Evolutionary conservation across 2,888 invertebrate genomes (phyloP), one percentile per base, ranked within the genome.

Genomic region (Steinernema carpocapsae): DNA sequence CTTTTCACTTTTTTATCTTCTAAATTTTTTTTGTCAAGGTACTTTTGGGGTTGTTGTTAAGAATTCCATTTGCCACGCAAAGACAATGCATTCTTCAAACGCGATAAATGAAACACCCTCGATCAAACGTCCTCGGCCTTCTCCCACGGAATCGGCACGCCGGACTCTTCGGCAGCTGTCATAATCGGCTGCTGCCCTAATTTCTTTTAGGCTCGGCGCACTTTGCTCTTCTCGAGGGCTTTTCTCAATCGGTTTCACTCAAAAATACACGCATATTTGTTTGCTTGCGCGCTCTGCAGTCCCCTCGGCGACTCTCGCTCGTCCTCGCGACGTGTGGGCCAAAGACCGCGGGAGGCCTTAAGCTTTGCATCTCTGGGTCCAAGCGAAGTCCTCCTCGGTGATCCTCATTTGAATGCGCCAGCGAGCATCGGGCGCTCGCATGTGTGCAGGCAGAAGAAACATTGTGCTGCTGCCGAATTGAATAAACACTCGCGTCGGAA

Each of bases 361-460:
- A 14, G 48, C 10, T 37, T 37, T 10, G 37, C 37, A 3, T 3
- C 56, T 64, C 64, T 29, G 64, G 37, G 64, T 64, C 64, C 37
- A 37, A 10, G 37, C 37, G 10, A 37, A 37, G 37, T 37, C 37
- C 37, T 37, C 37, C 37, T 37, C 10, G 37, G 37, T 37, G 37
- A 37, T 37, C 37, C 32, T 64, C 64, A 64, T 64, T 64, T 64
- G 64, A 64, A 64, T 64, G 64, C 64, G 64, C 64, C 29, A 64
- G 64, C 64, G 64, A 64, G 64, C 64, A 48, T 48, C 48, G 48
- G 48, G 48, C 37, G 37, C 37, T 37, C 37, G 37, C 37, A 37
- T 56, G 56, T 56, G 56, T 56, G 56, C 56, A 56, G 10, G 37
- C 37, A 48, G 32, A 37, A 64, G 64, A 64, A 64, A 64, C 64